These are phyloP conservation scores for Blastobasis lacticolella DNA, from an alignment of 2,888 invertebrate species.

Conservation along the genomic window DNA sequence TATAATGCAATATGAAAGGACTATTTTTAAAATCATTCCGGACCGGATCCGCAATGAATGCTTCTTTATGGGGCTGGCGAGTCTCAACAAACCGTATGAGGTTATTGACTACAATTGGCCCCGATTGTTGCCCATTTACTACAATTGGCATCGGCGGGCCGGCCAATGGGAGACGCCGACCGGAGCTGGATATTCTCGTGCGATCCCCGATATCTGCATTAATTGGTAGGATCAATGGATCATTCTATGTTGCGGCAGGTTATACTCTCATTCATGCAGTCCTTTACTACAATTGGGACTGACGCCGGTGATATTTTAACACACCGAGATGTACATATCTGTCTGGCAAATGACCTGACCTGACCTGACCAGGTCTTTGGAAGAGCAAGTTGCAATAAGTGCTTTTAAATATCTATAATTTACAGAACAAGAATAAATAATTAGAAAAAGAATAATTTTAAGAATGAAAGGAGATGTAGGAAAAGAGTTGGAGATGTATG, in stretches of 20 bases:
- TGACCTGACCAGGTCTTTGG: too few species aligned
- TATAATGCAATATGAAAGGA: too few species aligned
- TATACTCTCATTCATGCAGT: constrained; percentile 1
- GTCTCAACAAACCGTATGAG: constrained; percentile 36
- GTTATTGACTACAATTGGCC: constrained; percentile 65
- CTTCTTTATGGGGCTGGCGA: constrained; percentile 25
- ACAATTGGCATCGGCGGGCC: constrained; percentile 47
- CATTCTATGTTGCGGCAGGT: constrained; percentile 31
- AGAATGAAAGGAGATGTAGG: too few species aligned
- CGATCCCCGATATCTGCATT: constrained; percentile 31
- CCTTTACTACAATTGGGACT: too few species aligned
- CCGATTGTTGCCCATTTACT: constrained; percentile 63
- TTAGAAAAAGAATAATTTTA: too few species aligned
- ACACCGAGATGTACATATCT: too few species aligned
- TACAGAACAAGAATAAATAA: too few species aligned
- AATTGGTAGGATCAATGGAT: constrained; percentile 36
- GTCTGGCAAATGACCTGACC: too few species aligned
- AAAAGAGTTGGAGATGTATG: too few species aligned
- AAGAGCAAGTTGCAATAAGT: too few species aligned
- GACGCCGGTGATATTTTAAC: too few species aligned
- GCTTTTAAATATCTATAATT: too few species aligned
- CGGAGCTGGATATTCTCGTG: constrained; percentile 58
- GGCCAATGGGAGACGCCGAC: constrained; percentile 39
- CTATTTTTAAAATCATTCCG: constrained; percentile 2
- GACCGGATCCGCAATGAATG: constrained; percentile 17